These are phyloP conservation scores for Vanessa atalanta DNA, from an alignment of 1,140 invertebrate genomes.

Conservation along the genomic window DNA sequence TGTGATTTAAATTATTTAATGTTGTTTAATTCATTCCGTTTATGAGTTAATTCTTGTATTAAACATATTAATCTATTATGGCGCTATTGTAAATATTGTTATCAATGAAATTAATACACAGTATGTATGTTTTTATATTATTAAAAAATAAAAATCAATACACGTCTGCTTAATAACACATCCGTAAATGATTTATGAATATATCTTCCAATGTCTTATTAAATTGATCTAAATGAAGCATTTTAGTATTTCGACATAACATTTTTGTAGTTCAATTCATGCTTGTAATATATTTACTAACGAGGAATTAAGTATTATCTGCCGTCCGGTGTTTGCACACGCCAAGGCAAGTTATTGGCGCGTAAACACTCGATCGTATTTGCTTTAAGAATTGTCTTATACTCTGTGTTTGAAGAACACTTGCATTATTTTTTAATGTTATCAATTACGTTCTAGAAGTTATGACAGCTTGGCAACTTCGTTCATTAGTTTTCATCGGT, in stretches of 20 bases:
- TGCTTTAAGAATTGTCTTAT: conserved; percentile 11
- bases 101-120: too few relatives aligned
- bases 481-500: neutral
- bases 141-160: too few relatives aligned
- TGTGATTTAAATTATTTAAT: neutral
- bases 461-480: neutral
- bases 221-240: neutral
- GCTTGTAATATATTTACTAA: neutral
- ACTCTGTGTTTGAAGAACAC: conserved; percentile 6
- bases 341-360: conserved; percentile 4
- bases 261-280: neutral
- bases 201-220: neutral
- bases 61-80: neutral
- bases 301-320: neutral
- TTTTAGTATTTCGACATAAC: neutral
- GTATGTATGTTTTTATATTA: too few relatives aligned
- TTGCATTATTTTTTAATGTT: conserved; percentile 19
- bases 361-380: conserved; percentile 19
- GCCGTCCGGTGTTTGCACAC: neutral
- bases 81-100: too few relatives aligned
- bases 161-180: too few relatives aligned
- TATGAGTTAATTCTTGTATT: too few relatives aligned
- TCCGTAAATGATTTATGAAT: too few relatives aligned
- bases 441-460: conserved; percentile 9
- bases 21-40: too few relatives aligned